Base-by-base conservation (phyloP, 2,888 invertebrate genomes). In the Mongoloraphidia duomilia region DNA sequence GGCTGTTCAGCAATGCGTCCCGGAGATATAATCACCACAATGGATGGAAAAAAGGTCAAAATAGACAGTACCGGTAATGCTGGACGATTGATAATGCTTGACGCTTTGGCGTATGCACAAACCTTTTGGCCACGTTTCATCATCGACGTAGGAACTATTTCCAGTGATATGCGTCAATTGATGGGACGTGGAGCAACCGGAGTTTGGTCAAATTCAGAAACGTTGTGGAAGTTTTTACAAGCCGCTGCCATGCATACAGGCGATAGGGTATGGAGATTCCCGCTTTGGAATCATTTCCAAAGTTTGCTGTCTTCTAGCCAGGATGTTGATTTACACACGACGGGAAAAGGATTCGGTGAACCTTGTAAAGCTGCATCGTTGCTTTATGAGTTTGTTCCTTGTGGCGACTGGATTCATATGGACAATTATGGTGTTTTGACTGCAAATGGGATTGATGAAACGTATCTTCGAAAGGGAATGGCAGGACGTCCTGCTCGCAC, bases 251-350 rank as follows among this genome's bases (percentile, higher is more conserved):
- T 74, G 58, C 73, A 76, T 52, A 82, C 85, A 0, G 90, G 89
- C 0, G 90, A 90, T 62, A 68, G 89, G 17, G 75, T 90, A 1
- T 90, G 90, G 89, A 71, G 87, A 44, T 79, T 90, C 75, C 90
- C 90, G 0, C 64, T 90, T 14, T 87, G 83, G 77, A 72, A 77
- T 45, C 79, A 79, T 61, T 89, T 82, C 63, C 76, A 70, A 44
- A 72, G 71, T 52, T 73, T 76, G 47, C 68, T 85, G 36, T 74
- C 70, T 34, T 68, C 72, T 57, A 64, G 65, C 46, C 56, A 62
- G 5, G 61, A 60, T 13, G 71, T 70, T 1, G 78, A 79, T 56
- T 62, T 75, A 3, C 73, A 71, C 46, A 79, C 79, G 54, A 72
- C 73, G 34, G 78, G 76, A 9, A 58, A 58, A 3, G 64, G 69